These are phyloP conservation scores for Agrenia bidenticulata DNA, from an alignment of 2,888 invertebrate species.

Conservation along the genomic window DNA sequence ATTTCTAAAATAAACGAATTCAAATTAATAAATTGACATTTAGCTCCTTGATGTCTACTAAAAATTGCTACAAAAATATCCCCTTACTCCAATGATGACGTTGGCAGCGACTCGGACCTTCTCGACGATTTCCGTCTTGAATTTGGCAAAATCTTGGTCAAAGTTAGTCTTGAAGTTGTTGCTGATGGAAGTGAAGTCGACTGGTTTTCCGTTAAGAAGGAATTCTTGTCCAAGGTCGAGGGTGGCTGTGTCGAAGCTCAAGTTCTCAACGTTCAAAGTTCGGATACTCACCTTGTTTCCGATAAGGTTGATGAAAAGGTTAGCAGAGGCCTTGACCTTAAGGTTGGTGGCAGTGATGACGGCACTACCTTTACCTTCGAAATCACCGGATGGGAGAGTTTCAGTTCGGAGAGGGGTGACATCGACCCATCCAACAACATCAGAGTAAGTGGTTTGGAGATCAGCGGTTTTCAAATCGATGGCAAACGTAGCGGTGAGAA, in stretches of 20 bases:
- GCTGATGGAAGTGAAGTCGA: conserved; percentile 26
- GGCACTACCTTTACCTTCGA: conserved; percentile 25
- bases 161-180: conserved; percentile 22
- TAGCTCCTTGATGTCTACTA: background rate
- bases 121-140: conserved; percentile 10
- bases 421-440: conserved; percentile 28
- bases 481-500: conserved; percentile 19
- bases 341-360: conserved; percentile 11
- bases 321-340: conserved; percentile 20
- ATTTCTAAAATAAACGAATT: conserved; percentile 19
- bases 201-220: conserved; percentile 18
- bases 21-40: background rate
- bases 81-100: conserved; percentile 18
- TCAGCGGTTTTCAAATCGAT: conserved; percentile 7
- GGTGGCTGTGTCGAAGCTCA: conserved; percentile 19
- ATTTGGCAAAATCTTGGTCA: conserved; percentile 10
- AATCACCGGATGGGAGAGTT: conserved; percentile 35
- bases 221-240: conserved; percentile 19
- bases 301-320: conserved; percentile 35
- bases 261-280: conserved; percentile 17
- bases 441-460: background rate
- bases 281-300: conserved; percentile 30
- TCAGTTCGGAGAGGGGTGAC: conserved; percentile 27
- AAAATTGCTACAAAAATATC: background rate
- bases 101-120: conserved; percentile 20